Evolutionary conservation across 2,113 vertebrate species (phyloP).

Genomic region (Kryptolebias marmoratus): DNA sequence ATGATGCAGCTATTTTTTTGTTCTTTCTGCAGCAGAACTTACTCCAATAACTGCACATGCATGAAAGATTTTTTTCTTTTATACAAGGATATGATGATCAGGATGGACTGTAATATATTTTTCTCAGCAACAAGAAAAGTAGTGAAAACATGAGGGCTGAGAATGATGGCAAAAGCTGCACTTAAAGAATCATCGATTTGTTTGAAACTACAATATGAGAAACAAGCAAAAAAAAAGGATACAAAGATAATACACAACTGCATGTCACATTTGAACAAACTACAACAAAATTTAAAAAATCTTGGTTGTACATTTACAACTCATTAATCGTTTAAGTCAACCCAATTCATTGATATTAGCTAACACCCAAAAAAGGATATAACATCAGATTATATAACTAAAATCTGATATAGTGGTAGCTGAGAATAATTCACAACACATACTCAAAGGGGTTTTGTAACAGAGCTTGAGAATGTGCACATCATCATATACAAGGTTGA

Average conservation of each 20-base stretch:
- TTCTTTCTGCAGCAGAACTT: neutral
- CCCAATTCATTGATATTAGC: too few relatives aligned
- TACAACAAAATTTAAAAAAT: neutral
- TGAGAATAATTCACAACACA: too few relatives aligned
- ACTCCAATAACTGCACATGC: neutral
- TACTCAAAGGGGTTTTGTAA: too few relatives aligned
- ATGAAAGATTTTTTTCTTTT: neutral
- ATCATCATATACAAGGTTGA: too few relatives aligned
- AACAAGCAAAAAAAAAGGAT: neutral
- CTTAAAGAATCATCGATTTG: neutral
- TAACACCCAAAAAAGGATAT: too few relatives aligned
- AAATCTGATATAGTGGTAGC: too few relatives aligned
- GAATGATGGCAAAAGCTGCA: neutral
- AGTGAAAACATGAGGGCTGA: neutral
- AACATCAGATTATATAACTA: too few relatives aligned
- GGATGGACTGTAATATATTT: slow-evolving; percentile 2
- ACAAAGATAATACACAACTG: neutral
- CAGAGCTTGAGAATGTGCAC: too few relatives aligned
- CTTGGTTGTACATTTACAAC: too few relatives aligned
- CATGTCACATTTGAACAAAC: too few relatives aligned
- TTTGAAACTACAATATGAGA: slow-evolving; percentile 5
- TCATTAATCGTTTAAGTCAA: too few relatives aligned
- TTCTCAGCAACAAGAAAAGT: slow-evolving; percentile 1
- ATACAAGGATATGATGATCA: slow-evolving; percentile 12
- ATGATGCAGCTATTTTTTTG: slow-evolving; percentile 7